Base-by-base conservation (phyloP, 1,140 invertebrate genomes). In the Acromyrmex echinatior region DNA sequence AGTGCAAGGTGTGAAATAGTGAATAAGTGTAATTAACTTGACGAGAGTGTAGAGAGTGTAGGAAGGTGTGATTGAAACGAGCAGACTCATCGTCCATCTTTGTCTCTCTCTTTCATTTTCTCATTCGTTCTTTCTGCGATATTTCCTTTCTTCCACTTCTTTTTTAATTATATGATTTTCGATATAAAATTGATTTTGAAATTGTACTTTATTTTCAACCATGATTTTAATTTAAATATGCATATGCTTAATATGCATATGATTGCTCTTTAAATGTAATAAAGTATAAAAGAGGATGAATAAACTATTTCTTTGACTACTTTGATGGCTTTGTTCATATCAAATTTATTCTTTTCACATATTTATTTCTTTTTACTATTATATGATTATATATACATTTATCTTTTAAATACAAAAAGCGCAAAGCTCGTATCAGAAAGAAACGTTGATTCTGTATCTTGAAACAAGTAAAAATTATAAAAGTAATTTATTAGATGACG, bases 71-170 rank as follows among this genome's bases (percentile, higher is more conserved):
- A 6, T 5, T 35, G 25, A 28, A 63, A 28, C 6, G 58, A 51
- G 63, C 45, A 35, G 25, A 51, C 10, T 28, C 12, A 21, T 16
- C 39, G 2, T 53, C 6, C 14, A 56, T 73, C 71, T 74, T 70
- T 21, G 84, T 81, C 65, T 21, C 51, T 76, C 53, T 76, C 53
- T 60, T 45, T 45, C 39, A 10, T 28, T 49, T 58, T 25, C 51
- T 63, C 28, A 16, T 16, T 53, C 31, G 7, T 25, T 25, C 56
- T n/a, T 28, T 21, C 39, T 28, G 4, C 9, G 3, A 12, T 35
- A 25, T 80, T 21, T 58, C 28, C 25, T 31, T 35, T 25, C 14
- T 16, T 49, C 10, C 9, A 12, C 62, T 28, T 65, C 62, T 58
- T 25, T 65, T 12, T 25, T 3, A 66, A n/a, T 58, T 63, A 63